Evolutionary conservation across 2,797 vertebrate species (phyloP).

Genomic region (Poecile montanus): DNA sequence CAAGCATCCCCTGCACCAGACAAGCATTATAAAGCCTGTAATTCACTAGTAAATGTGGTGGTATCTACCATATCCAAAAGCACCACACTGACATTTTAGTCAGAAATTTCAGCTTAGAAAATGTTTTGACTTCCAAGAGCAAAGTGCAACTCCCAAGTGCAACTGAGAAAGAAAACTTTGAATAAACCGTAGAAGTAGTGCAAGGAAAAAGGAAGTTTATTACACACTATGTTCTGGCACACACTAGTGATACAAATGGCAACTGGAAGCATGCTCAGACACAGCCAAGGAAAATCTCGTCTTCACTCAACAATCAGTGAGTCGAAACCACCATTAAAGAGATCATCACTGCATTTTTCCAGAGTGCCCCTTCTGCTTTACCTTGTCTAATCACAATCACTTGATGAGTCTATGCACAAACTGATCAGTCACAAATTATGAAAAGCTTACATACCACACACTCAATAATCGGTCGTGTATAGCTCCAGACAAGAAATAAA

Average conservation of each 20-base stretch:
- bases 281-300: slow-evolving; percentile 51
- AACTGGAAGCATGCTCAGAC: slow-evolving; percentile 51
- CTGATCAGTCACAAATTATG: neutral
- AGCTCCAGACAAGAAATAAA: slow-evolving; percentile 96
- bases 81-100: neutral
- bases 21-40: neutral
- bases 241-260: neutral
- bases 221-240: neutral
- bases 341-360: slow-evolving; percentile 27
- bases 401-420: neutral
- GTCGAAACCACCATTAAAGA: slow-evolving; percentile 36
- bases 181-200: neutral
- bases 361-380: neutral
- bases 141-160: neutral
- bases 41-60: neutral
- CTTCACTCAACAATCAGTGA: slow-evolving; percentile 39
- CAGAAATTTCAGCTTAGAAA: neutral
- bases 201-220: neutral
- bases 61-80: neutral
- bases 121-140: neutral
- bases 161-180: neutral
- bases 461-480: slow-evolving; percentile 92
- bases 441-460: slow-evolving; percentile 87
- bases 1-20: neutral
- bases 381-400: neutral